Base-by-base conservation (phyloP, 2,113 vertebrate species). In the Ivindomyrus marchei region DNA sequence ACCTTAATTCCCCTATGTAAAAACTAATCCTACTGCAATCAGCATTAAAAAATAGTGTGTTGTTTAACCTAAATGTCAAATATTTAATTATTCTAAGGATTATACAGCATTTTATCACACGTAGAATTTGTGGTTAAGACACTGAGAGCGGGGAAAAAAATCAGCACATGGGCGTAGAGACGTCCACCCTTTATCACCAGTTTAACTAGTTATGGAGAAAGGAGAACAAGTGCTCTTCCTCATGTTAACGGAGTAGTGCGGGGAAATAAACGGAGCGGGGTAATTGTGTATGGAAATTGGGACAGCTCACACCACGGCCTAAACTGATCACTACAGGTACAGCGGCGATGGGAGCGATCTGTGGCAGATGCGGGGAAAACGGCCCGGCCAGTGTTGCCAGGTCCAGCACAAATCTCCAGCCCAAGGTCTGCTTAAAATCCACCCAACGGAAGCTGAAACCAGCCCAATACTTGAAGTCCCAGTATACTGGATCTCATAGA, bases 311-410 rank as follows among this genome's bases (percentile, higher is more conserved):
- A 97, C 95, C 95, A 95, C 93, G 93, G 92, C 96, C 96, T 97
- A 97, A 97, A 96, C 62, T 96, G 97, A 97, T 97, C 95, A 95
- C 96, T 95, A 95, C 96, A 97, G 97, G 97, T 97, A 97, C 94
- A 96, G 96, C 96, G 96, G 97, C 97, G 96, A 97, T 96, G 96
- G 96, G 96, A 96, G 96, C 96, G 96, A 97, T 97, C 97, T 96
- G 95, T 94, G 93, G 94, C 93, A 10, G 93, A 96, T 95, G 96
- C 94, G 93, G 93, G 88, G 95, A 96, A 96, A 97, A 97, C 96
- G 95, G 96, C 94, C 27, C 36, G 11, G 49, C 4, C 52, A 5
- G 52, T 1, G 52, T 53, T 19, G 17, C 4, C 17, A 56, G 19
- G 53, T 56, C 5, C 17, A 56, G 53, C 53, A 56, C 21, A 56